Evolutionary conservation across 2,888 invertebrate species (phyloP).

Genomic region (Spodoptera picta): DNA sequence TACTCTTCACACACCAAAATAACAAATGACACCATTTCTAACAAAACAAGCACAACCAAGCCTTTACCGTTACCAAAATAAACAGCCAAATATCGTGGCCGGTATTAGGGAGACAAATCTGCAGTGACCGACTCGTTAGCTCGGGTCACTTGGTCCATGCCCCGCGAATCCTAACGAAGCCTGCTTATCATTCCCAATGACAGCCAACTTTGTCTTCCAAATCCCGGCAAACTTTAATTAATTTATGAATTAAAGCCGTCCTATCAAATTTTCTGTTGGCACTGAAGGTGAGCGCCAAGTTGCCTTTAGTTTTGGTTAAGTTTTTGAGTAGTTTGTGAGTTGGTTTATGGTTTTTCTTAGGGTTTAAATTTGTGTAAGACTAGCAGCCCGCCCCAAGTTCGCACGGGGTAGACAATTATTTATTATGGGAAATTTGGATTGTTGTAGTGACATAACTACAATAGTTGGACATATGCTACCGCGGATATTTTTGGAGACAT

Average conservation of each 20-base stretch:
- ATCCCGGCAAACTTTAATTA: slow-evolving; percentile 79
- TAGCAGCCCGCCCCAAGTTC: no score
- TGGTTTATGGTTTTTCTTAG: slow-evolving; percentile 1
- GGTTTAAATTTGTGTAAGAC: no score
- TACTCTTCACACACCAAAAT: no score
- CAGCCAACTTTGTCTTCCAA: slow-evolving; percentile 68
- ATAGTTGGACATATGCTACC: no score
- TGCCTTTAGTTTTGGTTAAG: slow-evolving; percentile 34
- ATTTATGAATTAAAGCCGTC: slow-evolving; percentile 82
- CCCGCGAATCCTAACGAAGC: slow-evolving; percentile 76
- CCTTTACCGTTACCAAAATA: slow-evolving; percentile 35
- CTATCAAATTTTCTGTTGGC: slow-evolving; percentile 72
- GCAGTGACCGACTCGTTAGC: slow-evolving; percentile 76
- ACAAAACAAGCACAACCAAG: slow-evolving; percentile 16
- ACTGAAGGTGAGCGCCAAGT: slow-evolving; percentile 57
- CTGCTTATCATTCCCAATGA: slow-evolving; percentile 84
- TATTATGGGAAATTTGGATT: no score
- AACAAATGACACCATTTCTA: slow-evolving; percentile 9
- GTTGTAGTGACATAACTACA: no score
- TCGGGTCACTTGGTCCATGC: slow-evolving; percentile 58
- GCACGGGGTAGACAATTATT: no score
- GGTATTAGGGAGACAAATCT: slow-evolving; percentile 77
- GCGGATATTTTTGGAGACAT: no score
- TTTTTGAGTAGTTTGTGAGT: slow-evolving; percentile 17
- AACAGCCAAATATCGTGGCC: slow-evolving; percentile 60